Evolutionary conservation across 2,113 vertebrate genomes (phyloP).

Genomic region (Sisor rabdophorus): DNA sequence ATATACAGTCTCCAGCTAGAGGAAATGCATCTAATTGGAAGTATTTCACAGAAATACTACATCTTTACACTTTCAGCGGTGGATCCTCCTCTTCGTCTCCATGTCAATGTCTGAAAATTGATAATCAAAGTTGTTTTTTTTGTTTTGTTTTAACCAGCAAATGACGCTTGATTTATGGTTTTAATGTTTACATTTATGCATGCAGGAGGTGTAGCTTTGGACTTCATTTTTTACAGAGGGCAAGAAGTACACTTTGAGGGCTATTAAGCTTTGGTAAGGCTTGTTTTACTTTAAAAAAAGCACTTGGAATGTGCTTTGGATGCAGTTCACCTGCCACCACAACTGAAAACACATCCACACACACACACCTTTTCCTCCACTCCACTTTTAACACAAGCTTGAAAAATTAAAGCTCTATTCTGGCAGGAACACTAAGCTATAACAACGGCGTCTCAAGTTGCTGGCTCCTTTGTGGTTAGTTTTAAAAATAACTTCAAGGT

Average conservation of each 20-base stretch:
- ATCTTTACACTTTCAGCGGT: not conserved
- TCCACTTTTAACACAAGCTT: not conserved
- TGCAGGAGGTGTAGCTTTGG: too few species aligned
- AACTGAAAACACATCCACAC: not conserved
- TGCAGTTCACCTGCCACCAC: not conserved
- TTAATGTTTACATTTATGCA: too few species aligned
- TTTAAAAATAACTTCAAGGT: conserved; percentile 62
- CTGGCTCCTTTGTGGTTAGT: conserved; percentile 33
- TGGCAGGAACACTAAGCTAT: not conserved
- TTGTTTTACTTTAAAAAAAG: not conserved
- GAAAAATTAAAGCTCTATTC: conserved; percentile 2
- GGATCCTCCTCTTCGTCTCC: not conserved
- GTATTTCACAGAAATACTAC: not conserved
- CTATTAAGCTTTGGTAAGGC: too few species aligned
- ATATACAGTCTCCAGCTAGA: conserved; percentile 3
- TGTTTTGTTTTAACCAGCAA: too few species aligned
- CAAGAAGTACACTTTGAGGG: too few species aligned
- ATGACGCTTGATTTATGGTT: too few species aligned
- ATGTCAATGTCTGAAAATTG: conserved; percentile 19
- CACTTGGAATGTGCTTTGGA: not conserved
- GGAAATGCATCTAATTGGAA: not conserved
- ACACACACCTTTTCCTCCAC: not conserved
- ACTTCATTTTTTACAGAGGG: too few species aligned
- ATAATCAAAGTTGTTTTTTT: conserved; percentile 27
- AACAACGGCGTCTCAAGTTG: not conserved